Conservation (phyloP, 2,797 vertebrate genomes). For the Poecilia velifera region DNA sequence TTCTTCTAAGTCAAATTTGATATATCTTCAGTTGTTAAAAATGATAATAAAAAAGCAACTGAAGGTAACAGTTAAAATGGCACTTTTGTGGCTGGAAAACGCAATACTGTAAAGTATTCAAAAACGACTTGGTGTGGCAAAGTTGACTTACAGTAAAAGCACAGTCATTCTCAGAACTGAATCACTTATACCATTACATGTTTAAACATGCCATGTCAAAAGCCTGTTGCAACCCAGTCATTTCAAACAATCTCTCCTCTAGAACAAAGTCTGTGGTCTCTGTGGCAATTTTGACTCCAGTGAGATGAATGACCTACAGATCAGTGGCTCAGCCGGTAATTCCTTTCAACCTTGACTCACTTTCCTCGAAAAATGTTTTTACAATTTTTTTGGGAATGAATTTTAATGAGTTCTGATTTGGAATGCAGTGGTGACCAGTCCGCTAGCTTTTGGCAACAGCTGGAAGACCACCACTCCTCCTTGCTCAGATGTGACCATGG, state of each 20-base stretch:
- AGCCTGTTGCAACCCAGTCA: too few species aligned
- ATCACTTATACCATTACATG: too few species aligned
- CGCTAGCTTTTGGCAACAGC: slow-evolving; percentile 79
- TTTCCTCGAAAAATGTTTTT: not conserved
- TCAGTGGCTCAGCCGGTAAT: slow-evolving; percentile 60
- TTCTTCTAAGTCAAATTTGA: too few species aligned
- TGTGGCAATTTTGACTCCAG: slow-evolving; percentile 83
- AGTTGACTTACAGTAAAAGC: too few species aligned
- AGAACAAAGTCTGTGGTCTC: slow-evolving; percentile 78
- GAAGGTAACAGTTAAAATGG: too few species aligned
- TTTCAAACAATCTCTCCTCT: slow-evolving; percentile 1
- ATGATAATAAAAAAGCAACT: too few species aligned
- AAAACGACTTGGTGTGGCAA: not conserved
- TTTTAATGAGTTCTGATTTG: not conserved
- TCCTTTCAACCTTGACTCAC: not conserved
- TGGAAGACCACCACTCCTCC: slow-evolving; percentile 81
- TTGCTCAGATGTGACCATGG: slow-evolving; percentile 78
- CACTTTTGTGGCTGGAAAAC: too few species aligned
- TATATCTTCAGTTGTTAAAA: too few species aligned
- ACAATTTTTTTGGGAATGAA: not conserved
- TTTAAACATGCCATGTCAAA: too few species aligned
- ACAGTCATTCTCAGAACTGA: too few species aligned
- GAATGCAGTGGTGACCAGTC: slow-evolving; percentile 45
- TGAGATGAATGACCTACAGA: slow-evolving; percentile 77
- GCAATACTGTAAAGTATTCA: not conserved